Base-by-base conservation (phyloP, 2,113 vertebrate species). In the Hydrochoerus hydrochaeris region DNA sequence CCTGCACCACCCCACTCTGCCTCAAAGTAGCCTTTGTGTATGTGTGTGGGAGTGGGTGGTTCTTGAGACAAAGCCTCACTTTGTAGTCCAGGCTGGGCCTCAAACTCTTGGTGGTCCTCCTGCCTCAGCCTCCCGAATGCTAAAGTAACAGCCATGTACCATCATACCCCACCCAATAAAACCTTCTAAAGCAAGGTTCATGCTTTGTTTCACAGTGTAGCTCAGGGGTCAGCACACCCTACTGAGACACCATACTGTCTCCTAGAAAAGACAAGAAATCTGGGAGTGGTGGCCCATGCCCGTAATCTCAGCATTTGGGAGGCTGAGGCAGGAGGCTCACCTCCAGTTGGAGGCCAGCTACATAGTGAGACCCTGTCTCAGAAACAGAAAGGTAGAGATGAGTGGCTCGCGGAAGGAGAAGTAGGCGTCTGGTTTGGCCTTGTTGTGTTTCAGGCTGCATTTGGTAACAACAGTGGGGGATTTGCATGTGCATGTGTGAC, bases 371-470 rank as follows among this genome's bases (percentile, higher is more conserved):
- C 20, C 10, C 3, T 73, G n/a, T 73, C 69, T 41, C 38, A 73
- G 22, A 20, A 65, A 12, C 7, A 32, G n/a, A 57, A 60, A 89
- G 49, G 49, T 5, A 67, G 82, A 41, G 58, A 19, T 22, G 58
- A 58, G 44, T 13, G 0, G 30, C 73, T 17, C 11, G 52, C 9
- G 57, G 63, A 49, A 52, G 28, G 13, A 32, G 3, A 10, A 26
- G 52, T 0, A 0, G 10, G 35, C 5, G 0, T 32, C 65, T 44
- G 13, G 8, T 5, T 67, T 20, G 3, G 41, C 30, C 78, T 11
- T 20, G 2, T n/a, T 20, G 12, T 44, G 17, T 16, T 32, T 24
- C 17, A 14, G 30, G 22, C 32, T 28, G 57, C 71, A 2, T 22
- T 63, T 58, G 69, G 9, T 17, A 3, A 52, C 44, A 22, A 22